Evolutionary conservation across 2,113 vertebrate genomes (phyloP), one percentile per base, ranked within the genome.

Genomic region (Todiramphus saurophagus): DNA sequence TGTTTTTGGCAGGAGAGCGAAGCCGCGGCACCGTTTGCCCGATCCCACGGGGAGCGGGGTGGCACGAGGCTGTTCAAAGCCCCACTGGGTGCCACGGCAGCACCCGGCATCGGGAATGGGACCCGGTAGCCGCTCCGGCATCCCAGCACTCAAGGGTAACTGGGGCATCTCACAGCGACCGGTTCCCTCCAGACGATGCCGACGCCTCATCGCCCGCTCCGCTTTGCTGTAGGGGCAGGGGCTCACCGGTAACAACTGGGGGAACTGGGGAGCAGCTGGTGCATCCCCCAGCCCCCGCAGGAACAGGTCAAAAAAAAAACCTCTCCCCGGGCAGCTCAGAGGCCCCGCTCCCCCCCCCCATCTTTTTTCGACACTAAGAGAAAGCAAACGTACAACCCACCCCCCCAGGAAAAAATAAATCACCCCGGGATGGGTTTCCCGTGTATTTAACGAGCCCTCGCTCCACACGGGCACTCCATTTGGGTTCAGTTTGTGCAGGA

Each of bases 1-100:
- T 0, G 0, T 7, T 7, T 17, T 12, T 0, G 16, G 63, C 75
- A 50, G 18, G 21, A 16, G 51, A 2, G 1, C 44, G 24, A 43
- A 67, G 41, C 81, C 7, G 39, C 13, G 2, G 64, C 74, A 31
- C 46, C 0, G 1, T 30, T 25, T 5, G 18, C 51, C 51, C 9
- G 1, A 13, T 8, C 59, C 46, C 1, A 0, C 14, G 1, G 37
- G 60, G 15, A 44, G 11, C 1, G 19, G 12, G 48, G 43, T 2
- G 10, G 16, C 77, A 55, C 4, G 0, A 48, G 59, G 44, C 9
- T 7, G 5, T 25, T 5, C 18, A 1, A 58, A 63, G 19, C 58
- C 68, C 31, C 33, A 3, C 1, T 1, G 39, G 37, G 70, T 4
- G 7, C 15, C 6, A 2, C 0, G 16, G 79, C n/a, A 33, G 53